A percentile compares a stretch with the other conserved stretches of the same genome.
phyloP scores from a whole-genome alignment of 2,113 vertebrate species.

The Gadus macrocephalus region DNA sequence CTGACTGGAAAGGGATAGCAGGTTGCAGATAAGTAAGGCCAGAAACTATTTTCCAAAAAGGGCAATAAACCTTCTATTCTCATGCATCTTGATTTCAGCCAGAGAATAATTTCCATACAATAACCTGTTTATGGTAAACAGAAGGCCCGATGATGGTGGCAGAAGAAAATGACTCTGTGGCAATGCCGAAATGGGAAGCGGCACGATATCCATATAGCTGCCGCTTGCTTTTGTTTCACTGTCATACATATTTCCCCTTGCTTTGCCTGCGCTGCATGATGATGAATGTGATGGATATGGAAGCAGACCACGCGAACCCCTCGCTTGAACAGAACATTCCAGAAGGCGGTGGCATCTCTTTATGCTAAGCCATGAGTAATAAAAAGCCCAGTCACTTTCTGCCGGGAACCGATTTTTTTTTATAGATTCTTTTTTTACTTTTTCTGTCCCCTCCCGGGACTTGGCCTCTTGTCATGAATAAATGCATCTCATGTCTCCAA shows the following conservation, averaged over 20 bases:
- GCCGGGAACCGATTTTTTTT: conserved; percentile 10
- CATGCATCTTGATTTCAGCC: conserved; percentile 21
- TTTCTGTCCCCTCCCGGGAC: conserved; percentile 24
- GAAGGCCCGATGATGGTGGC: conserved; percentile 3
- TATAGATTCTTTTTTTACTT: too few relatives aligned
- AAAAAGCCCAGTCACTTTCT: background rate
- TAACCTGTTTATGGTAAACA: conserved; percentile 38
- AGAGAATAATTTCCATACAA: conserved; percentile 48
- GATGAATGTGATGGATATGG: background rate
- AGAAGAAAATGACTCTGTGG: conserved; percentile 27
- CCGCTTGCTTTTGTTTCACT: conserved; percentile 16
- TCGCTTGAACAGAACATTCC: too few relatives aligned
- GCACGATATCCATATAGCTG: background rate
- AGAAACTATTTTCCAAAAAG: conserved; percentile 25
- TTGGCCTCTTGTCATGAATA: conserved; percentile 63
- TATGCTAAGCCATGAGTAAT: too few relatives aligned
- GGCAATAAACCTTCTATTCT: conserved; percentile 6
- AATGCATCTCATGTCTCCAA: conserved; percentile 60
- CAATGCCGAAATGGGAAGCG: conserved; percentile 25
- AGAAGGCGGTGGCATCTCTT: too few relatives aligned
- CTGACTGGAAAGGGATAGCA: conserved; percentile 5
- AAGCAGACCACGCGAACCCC: too few relatives aligned
- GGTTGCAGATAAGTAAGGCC: conserved; percentile 8
- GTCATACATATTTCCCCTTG: conserved; percentile 4
- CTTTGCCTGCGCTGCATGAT: background rate